These are phyloP conservation scores for Diuraphis noxia DNA, from an alignment of 1,140 invertebrate genomes.

Conservation along the genomic window DNA sequence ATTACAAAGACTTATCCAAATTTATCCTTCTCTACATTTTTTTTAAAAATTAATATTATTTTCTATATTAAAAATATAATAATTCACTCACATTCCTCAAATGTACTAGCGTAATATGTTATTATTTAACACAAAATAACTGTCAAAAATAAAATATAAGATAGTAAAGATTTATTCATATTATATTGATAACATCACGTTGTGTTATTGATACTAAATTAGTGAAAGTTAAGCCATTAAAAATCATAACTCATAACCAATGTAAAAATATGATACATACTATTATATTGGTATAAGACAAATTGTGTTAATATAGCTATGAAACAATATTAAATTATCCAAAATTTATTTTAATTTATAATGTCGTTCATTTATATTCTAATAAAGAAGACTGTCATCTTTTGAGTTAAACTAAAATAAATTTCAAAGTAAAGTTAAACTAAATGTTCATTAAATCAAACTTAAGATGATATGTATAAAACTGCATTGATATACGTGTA, in stretches of 20 bases:
- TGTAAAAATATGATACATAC: too few relatives aligned
- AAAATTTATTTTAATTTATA: not conserved
- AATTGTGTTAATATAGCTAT: not conserved
- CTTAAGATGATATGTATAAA: not conserved
- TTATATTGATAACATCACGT: too few relatives aligned
- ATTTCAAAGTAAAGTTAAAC: not conserved
- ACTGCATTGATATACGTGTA: not conserved
- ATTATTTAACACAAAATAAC: not conserved
- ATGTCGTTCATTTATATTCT: not conserved
- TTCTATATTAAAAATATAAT: conserved; percentile 6
- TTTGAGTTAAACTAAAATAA: not conserved
- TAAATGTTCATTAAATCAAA: not conserved
- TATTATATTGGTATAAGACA: not conserved
- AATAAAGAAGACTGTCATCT: not conserved
- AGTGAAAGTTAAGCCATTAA: not conserved
- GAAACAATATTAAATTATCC: not conserved
- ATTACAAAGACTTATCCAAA: not conserved
- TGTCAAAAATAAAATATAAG: not conserved
- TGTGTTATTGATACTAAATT: too few relatives aligned
- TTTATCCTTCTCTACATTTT: not conserved
- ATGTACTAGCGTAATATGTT: not conserved
- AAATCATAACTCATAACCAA: not conserved
- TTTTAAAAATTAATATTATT: not conserved
- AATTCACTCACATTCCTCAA: not conserved
- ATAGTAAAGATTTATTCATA: not conserved